These are phyloP conservation scores for Boulengeromyrus knoepffleri DNA, from an alignment of 2,113 vertebrate genomes.

Conservation along the genomic window DNA sequence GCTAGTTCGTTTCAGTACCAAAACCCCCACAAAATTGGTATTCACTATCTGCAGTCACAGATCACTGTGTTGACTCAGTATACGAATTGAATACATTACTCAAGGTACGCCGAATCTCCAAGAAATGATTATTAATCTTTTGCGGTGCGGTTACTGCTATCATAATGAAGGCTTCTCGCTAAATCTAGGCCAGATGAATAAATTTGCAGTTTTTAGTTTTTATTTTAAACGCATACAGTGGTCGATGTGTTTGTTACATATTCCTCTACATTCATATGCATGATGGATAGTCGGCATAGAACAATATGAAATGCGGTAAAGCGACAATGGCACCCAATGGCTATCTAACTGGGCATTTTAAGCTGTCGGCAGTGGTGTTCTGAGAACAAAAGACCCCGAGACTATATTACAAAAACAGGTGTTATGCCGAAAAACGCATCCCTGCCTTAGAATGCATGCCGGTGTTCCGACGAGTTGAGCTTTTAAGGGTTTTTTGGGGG, in stretches of 20 bases:
- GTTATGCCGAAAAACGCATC: too few relatives aligned
- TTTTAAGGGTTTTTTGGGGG: too few relatives aligned
- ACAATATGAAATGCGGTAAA: neutral
- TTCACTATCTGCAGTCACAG: neutral
- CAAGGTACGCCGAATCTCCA: neutral
- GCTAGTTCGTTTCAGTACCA: neutral
- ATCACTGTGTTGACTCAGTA: neutral
- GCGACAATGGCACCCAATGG: neutral
- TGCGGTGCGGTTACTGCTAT: neutral
- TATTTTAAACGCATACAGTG: neutral
- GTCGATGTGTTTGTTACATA: neutral
- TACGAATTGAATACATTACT: neutral
- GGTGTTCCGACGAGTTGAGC: too few relatives aligned
- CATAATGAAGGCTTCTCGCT: neutral
- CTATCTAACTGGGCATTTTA: neutral
- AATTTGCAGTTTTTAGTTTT: neutral
- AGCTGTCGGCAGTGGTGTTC: neutral
- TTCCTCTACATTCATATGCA: neutral
- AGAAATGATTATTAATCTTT: neutral
- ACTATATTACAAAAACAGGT: neutral
- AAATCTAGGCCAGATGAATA: neutral
- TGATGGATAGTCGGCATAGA: neutral
- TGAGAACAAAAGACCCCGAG: neutral
- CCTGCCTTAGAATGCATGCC: too few relatives aligned
- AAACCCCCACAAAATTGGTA: neutral